Conservation (phyloP, 92 coral and sea anemone species). For the Parazoanthus darwini region DNA sequence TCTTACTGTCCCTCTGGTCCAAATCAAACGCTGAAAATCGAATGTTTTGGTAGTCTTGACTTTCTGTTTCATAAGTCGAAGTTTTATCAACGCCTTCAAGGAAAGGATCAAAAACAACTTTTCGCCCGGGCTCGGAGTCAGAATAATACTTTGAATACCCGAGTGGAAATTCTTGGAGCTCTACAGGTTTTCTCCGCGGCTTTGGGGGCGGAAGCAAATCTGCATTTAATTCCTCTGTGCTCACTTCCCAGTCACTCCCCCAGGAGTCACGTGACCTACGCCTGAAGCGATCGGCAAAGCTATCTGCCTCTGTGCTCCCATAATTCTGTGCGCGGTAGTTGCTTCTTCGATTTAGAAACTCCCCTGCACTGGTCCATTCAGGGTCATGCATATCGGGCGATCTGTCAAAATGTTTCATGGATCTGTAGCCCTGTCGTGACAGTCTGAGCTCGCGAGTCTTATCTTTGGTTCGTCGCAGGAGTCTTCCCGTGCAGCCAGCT, state of each 20-base stretch:
- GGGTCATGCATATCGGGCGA: constrained; percentile 42
- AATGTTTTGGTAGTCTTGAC: constrained; percentile 1
- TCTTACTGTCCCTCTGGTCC: constrained; percentile 2
- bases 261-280: constrained; percentile 44
- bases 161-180: constrained; percentile 42
- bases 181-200: constrained; percentile 32
- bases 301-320: constrained; percentile 28
- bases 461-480: constrained; percentile 30
- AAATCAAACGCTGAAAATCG: constrained; percentile 16
- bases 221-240: constrained; percentile 11
- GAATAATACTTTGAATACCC: constrained; percentile 39
- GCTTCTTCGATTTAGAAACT: constrained; percentile 36
- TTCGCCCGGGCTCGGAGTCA: constrained; percentile 7
- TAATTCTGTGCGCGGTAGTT: constrained; percentile 25
- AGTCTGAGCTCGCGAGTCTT: constrained; percentile 17
- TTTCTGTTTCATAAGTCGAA: not conserved
- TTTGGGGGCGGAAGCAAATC: constrained; percentile 21
- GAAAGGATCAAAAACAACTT: constrained; percentile 34
- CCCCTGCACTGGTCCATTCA: constrained; percentile 39
- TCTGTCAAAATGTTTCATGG: constrained; percentile 30
- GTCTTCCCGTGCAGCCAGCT: constrained; percentile 14
- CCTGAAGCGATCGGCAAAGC: constrained; percentile 45
- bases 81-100: constrained; percentile 28
- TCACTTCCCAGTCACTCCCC: constrained; percentile 23
- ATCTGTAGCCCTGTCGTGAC: constrained; percentile 31